Evolutionary conservation across 2,113 vertebrate genomes (phyloP), one percentile per base, ranked within the genome.

Genomic region (Osmerus mordax): DNA sequence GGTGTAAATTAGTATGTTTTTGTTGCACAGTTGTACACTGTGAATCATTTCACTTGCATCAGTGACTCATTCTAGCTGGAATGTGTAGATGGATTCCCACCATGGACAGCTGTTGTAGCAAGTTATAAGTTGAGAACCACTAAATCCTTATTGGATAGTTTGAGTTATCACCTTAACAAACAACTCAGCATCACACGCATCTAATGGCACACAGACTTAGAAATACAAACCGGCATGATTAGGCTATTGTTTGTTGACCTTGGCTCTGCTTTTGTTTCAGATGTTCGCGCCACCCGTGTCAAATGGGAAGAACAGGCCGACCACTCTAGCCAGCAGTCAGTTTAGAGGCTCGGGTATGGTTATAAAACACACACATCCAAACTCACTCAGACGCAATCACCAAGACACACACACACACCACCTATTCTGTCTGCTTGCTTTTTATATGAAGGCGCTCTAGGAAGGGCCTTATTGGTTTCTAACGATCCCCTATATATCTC

Each of bases 271-370:
- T 32, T 87, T 88, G 83, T 90, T 90, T 80, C 91, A 99, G 97
- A 98, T 98, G 96, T 99, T 98, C 88, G 95, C 95, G 12, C 90
- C 94, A 83, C 95, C 96, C 14, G 94, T 95, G 84, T 88, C 94
- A 83, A 97, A 95, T 61, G 96, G 96, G 70, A 99, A 96, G 88
- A 94, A 92, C 88, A 93, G 95, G 88, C 92, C 94, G 1, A 90
- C 94, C 56, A 92, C 95, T 61, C 91, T 97, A 63, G 92, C 91
- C 0, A 94, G 94, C 80, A 88, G 93, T 76, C 95, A 95, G 87
- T 99, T 97, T 65, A 93, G 93, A 88, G 89, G 93, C 81, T 90
- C 95, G 92, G 95, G 97, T 97, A 94, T 85, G 80, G 28, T 15
- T 51, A 4, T 23, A 13, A 4, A 12, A 41, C 41, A 5, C 3